These are phyloP conservation scores for Holothuria leucospilota DNA, from an alignment of 53 echinoderm and acorn worm genomes.

Conservation along the genomic window DNA sequence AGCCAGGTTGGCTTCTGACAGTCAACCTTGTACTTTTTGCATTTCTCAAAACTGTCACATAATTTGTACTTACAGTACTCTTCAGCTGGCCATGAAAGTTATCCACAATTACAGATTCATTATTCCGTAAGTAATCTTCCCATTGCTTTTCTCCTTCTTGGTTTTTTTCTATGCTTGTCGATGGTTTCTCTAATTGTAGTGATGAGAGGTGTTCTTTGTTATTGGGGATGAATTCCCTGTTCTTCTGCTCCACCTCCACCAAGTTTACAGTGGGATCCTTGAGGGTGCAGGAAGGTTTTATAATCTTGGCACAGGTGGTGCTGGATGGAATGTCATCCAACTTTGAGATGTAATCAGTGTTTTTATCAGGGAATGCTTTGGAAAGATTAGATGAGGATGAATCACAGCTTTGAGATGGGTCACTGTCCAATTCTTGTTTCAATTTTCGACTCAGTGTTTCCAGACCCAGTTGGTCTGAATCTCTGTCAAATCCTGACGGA, in stretches of 20 bases:
- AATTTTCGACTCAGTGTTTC: slow-evolving; percentile 79
- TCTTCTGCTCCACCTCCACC: slow-evolving; percentile 35
- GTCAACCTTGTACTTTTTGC: too few species aligned
- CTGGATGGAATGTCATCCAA: slow-evolving; percentile 34
- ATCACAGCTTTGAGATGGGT: slow-evolving; percentile 22
- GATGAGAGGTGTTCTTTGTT: slow-evolving; percentile 63
- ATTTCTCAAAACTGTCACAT: too few species aligned
- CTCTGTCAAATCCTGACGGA: slow-evolving; percentile 54
- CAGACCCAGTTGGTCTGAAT: slow-evolving; percentile 51
- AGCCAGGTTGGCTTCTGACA: too few species aligned
- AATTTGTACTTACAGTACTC: slow-evolving; percentile 81
- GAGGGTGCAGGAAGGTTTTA: slow-evolving; percentile 45
- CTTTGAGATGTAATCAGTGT: slow-evolving; percentile 18
- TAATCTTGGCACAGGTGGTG: slow-evolving; percentile 53
- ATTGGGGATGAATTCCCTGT: slow-evolving; percentile 40
- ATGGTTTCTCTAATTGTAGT: slow-evolving; percentile 41
- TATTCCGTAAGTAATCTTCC: slow-evolving; percentile 77
- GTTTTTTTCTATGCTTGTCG: slow-evolving; percentile 43
- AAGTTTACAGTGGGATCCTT: slow-evolving; percentile 47
- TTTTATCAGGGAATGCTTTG: slow-evolving; percentile 30
- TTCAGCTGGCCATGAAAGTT: slow-evolving; percentile 99
- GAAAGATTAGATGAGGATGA: slow-evolving; percentile 44
- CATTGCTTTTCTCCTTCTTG: slow-evolving; percentile 85
- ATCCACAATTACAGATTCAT: slow-evolving; percentile 90
- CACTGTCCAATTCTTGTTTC: slow-evolving; percentile 57